Evolutionary conservation across 2,113 vertebrate species (phyloP).

Genomic region (Ondatra zibethicus): DNA sequence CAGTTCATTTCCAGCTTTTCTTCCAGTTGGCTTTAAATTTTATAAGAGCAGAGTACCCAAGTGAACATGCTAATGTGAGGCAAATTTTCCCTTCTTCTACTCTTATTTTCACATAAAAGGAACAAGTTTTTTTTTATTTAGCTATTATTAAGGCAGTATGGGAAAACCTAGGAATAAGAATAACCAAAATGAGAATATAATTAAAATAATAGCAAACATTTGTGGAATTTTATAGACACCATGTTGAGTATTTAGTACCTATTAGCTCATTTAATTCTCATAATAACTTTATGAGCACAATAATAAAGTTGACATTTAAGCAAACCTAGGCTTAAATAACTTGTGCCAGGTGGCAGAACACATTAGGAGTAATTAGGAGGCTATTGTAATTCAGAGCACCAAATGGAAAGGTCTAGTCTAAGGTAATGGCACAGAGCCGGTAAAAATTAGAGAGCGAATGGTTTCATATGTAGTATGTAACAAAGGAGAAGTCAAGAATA

Average conservation of each 20-base stretch:
- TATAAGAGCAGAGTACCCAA: not conserved
- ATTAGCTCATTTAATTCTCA: slow-evolving; percentile 39
- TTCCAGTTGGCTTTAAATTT: slow-evolving; percentile 51
- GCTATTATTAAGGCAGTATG: not conserved
- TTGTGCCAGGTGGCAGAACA: not conserved
- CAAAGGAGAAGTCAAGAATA: not conserved
- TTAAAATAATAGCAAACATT: slow-evolving; percentile 42
- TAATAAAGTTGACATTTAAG: slow-evolving; percentile 47
- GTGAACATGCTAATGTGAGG: not conserved
- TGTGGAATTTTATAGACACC: slow-evolving; percentile 7
- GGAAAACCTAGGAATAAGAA: not conserved
- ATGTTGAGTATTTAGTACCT: slow-evolving; percentile 25
- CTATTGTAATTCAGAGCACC: slow-evolving; percentile 20
- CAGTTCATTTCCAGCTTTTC: not conserved
- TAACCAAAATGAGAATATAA: slow-evolving; percentile 24
- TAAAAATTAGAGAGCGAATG: slow-evolving; percentile 8
- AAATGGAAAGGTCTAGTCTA: not conserved
- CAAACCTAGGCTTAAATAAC: slow-evolving; percentile 4
- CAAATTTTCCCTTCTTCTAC: not conserved
- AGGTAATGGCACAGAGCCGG: not conserved
- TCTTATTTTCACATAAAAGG: slow-evolving; percentile 21
- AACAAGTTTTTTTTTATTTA: not conserved
- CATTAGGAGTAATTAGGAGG: slow-evolving; percentile 16
- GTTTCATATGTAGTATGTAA: not conserved
- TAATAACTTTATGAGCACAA: not conserved